Conservation (phyloP, 2,797 vertebrate genomes). For the Tenualosa ilisha region DNA sequence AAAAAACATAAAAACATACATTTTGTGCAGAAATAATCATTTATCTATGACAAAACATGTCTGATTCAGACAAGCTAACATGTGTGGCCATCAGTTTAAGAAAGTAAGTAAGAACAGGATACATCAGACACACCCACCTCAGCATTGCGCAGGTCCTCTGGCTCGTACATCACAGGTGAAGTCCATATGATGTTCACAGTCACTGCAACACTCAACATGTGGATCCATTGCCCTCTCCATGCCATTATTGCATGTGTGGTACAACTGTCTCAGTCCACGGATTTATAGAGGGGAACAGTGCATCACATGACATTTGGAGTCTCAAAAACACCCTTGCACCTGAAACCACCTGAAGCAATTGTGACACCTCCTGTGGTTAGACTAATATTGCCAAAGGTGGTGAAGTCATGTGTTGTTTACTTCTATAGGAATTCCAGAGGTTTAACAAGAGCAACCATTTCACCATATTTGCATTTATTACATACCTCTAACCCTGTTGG, state of each 20-base stretch:
- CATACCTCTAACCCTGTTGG: neutral
- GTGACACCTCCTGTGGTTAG: slow-evolving; percentile 61
- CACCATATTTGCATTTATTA: neutral
- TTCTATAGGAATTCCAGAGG: slow-evolving; percentile 14
- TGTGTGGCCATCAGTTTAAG: neutral
- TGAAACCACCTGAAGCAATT: slow-evolving; percentile 48
- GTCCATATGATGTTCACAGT: slow-evolving; percentile 52
- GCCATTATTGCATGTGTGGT: slow-evolving; percentile 56
- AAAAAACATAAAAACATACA: neutral
- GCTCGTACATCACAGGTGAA: slow-evolving; percentile 51
- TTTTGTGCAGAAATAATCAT: neutral
- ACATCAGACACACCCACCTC: slow-evolving; percentile 61
- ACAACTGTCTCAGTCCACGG: slow-evolving; percentile 28
- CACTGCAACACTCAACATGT: slow-evolving; percentile 54
- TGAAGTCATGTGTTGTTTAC: slow-evolving; percentile 58
- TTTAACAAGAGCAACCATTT: neutral
- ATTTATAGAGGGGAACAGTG: slow-evolving; percentile 56
- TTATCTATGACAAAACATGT: neutral
- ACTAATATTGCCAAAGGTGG: slow-evolving; percentile 27
- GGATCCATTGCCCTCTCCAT: slow-evolving; percentile 55
- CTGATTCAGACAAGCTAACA: neutral
- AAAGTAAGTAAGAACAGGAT: neutral
- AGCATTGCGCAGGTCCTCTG: slow-evolving; percentile 60
- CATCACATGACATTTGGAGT: slow-evolving; percentile 29
- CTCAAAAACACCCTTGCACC: neutral